Percentiles rank a stretch among this genome's conserved stretches.
Evolutionary conservation across 2,888 invertebrate species (phyloP).

Genomic region (Rhogogaster chlorosoma): DNA sequence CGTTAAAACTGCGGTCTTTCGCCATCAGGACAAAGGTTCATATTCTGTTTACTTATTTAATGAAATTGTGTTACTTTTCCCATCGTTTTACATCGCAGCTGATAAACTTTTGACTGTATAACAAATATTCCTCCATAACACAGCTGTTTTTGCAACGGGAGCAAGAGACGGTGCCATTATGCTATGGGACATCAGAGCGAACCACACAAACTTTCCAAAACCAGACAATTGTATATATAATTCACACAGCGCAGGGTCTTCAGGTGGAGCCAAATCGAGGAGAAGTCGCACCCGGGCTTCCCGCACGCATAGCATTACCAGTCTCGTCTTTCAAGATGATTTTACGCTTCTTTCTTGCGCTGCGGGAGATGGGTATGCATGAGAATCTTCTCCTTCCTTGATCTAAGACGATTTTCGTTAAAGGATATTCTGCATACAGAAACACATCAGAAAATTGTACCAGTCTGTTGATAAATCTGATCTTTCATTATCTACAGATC

Average conservation of each 20-base stretch:
- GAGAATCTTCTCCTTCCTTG: not conserved
- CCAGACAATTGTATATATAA: constrained; percentile 87
- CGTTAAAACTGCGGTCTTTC: constrained; percentile 90
- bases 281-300: constrained; percentile 73
- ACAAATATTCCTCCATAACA: constrained; percentile 61
- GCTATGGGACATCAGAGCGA: constrained; percentile 89
- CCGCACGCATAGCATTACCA: constrained; percentile 88
- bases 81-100: not conserved
- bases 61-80: not conserved
- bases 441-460: not conserved
- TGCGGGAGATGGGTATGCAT: constrained; percentile 88
- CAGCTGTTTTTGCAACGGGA: constrained; percentile 91
- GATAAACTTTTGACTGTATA: not conserved
- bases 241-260: constrained; percentile 81
- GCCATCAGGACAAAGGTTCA: constrained; percentile 82
- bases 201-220: constrained; percentile 78
- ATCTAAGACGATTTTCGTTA: not conserved
- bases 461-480: not conserved
- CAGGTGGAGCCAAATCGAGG: constrained; percentile 74
- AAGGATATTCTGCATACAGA: not conserved
- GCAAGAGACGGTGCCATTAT: constrained; percentile 93
- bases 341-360: constrained; percentile 90
- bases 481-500: constrained; percentile 73
- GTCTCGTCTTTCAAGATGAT: constrained; percentile 90
- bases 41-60: not conserved